These are phyloP conservation scores for Papilio glaucus DNA, from an alignment of 1,140 invertebrate genomes.

Conservation along the genomic window DNA sequence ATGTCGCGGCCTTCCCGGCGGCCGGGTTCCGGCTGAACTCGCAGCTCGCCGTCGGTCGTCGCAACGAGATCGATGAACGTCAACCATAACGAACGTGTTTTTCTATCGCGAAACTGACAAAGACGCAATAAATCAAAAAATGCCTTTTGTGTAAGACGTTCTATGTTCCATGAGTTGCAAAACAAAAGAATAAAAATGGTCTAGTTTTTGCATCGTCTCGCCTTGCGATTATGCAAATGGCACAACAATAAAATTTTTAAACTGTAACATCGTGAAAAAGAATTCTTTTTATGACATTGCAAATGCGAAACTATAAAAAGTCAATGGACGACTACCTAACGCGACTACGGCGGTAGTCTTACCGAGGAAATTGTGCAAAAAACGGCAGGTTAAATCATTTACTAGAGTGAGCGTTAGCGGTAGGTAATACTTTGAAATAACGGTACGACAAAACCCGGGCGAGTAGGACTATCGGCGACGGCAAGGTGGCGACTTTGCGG, in stretches of 20 bases:
- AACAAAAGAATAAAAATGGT: constrained; percentile 74
- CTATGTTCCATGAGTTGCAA: constrained; percentile 66
- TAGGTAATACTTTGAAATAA: constrained; percentile 39
- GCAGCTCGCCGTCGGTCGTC: constrained; percentile 50
- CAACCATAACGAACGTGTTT: constrained; percentile 61
- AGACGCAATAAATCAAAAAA: constrained; percentile 76
- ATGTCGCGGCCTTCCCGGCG: constrained; percentile 70
- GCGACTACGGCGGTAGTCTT: constrained; percentile 64
- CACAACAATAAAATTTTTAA: constrained; percentile 73
- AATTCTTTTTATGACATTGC: constrained; percentile 71
- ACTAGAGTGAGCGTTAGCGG: constrained; percentile 40
- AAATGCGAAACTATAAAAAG: constrained; percentile 65
- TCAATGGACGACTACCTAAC: constrained; percentile 68
- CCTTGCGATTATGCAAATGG: constrained; percentile 80
- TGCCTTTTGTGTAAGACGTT: constrained; percentile 72
- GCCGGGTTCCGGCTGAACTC: constrained; percentile 62
- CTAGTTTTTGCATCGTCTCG: constrained; percentile 71
- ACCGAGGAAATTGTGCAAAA: constrained; percentile 60
- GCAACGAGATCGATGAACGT: constrained; percentile 61
- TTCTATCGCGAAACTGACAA: constrained; percentile 59
- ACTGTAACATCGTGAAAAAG: constrained; percentile 74
- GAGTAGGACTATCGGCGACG: constrained; percentile 38
- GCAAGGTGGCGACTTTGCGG: constrained; percentile 48
- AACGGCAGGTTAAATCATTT: constrained; percentile 56
- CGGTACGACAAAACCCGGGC: constrained; percentile 41